phyloP scores from a whole-genome alignment of 2,888 invertebrate genomes.

The Dasysyrphus albostriatus region DNA sequence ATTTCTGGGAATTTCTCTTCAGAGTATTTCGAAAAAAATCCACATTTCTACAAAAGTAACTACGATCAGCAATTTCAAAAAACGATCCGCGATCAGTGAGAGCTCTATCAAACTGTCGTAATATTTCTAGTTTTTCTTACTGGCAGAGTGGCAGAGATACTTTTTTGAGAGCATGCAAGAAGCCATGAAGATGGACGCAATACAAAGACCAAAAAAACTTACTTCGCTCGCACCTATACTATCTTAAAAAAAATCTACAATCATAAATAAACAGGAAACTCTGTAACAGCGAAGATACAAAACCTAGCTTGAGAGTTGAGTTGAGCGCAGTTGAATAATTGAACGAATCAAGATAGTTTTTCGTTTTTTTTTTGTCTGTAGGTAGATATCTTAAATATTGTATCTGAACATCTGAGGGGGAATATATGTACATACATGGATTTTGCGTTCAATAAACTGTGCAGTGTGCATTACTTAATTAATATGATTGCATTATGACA shows the following conservation, averaged over 20 bases:
- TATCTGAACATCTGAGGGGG: not conserved
- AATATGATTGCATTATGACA: slow-evolving; percentile 58
- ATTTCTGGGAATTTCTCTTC: not conserved
- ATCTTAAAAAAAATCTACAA: slow-evolving; percentile 49
- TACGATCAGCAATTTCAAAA: slow-evolving; percentile 15
- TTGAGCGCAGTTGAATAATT: slow-evolving; percentile 23
- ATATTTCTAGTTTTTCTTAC: slow-evolving; percentile 41
- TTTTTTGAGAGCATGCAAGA: slow-evolving; percentile 45
- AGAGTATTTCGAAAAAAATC: not conserved
- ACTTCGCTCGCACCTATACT: slow-evolving; percentile 57
- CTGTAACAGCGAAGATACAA: slow-evolving; percentile 33
- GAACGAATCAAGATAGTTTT: slow-evolving; percentile 50
- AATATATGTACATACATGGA: not conserved
- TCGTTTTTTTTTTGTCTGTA: slow-evolving; percentile 21
- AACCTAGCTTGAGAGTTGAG: slow-evolving; percentile 60
- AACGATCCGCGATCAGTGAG: slow-evolving; percentile 66
- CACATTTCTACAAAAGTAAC: not conserved
- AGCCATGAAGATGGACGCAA: slow-evolving; percentile 45
- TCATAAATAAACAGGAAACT: slow-evolving; percentile 68
- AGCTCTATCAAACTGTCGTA: slow-evolving; percentile 60
- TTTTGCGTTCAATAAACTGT: slow-evolving; percentile 58
- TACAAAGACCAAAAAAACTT: slow-evolving; percentile 25
- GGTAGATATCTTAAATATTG: slow-evolving; percentile 3
- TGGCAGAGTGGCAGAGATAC: slow-evolving; percentile 26
- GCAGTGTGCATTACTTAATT: slow-evolving; percentile 68